These are phyloP conservation scores for Actinernus sp. DNA, from an alignment of 92 coral and sea anemone species.

Conservation along the genomic window DNA sequence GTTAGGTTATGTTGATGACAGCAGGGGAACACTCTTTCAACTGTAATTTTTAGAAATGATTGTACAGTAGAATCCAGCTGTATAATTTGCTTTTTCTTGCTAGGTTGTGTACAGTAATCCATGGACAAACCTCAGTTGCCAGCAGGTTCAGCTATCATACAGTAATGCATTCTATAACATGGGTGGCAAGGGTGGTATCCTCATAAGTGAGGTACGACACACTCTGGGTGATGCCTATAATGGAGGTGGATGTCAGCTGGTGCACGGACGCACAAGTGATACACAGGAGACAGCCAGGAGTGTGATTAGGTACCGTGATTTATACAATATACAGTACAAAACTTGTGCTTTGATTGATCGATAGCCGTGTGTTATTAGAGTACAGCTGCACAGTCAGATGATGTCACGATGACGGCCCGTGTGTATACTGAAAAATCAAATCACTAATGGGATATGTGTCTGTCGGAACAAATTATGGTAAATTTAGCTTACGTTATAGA, in stretches of 20 bases:
- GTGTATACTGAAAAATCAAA: too few species aligned
- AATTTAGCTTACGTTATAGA: too few species aligned
- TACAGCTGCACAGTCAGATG: too few species aligned
- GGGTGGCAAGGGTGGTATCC: constrained; percentile 77
- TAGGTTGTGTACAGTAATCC: constrained; percentile 80
- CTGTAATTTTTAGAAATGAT: too few species aligned
- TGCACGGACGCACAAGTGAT: constrained; percentile 58
- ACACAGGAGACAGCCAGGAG: constrained; percentile 60
- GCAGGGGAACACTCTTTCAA: too few species aligned
- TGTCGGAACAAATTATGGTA: too few species aligned
- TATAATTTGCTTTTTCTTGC: too few species aligned
- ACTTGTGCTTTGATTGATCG: background rate
- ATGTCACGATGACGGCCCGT: too few species aligned
- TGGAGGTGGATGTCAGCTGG: constrained; percentile 92
- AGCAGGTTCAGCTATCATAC: constrained; percentile 85
- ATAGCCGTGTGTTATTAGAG: too few species aligned
- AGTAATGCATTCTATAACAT: constrained; percentile 82
- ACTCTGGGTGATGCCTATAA: constrained; percentile 73
- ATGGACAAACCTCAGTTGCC: constrained; percentile 96
- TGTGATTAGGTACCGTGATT: constrained; percentile 87
- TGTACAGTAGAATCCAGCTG: too few species aligned
- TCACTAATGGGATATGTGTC: too few species aligned
- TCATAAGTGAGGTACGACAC: constrained; percentile 63
- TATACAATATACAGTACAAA: background rate
- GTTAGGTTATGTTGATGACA: too few species aligned